Base-by-base conservation (phyloP, 2,797 vertebrate species). In the Selene dorsalis region DNA sequence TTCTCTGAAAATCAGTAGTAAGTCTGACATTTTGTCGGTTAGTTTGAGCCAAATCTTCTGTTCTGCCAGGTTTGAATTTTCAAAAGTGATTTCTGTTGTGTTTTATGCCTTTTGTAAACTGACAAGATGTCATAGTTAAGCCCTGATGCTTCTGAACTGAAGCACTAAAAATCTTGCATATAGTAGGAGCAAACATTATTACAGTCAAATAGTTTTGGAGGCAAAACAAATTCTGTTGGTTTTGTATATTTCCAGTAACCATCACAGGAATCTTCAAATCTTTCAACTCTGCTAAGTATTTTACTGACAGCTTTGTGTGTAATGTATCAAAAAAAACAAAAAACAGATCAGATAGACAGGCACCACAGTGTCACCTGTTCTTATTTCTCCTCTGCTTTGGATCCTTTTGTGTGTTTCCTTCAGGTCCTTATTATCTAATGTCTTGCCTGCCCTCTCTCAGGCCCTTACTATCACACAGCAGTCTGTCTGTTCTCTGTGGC, bases 401-500 rank as follows among this genome's bases (percentile, higher is more conserved):
- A n/a, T 16, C 50, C 18, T 41, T 56, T 28, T 14, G 13, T 32
- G 48, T 66, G 28, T 72, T 70, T 72, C 26, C 76, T 84, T 63
- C 52, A 70, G 24, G 14, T 80, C 48, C 26, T 73, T 64, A 62
- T 72, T 71, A 72, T 60, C 48, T 68, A 41, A 4, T 72, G 45
- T 60, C 48, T 55, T 57, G 38, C 4, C 14, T 26, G n/a, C 59
- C 59, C 47, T 77, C 55, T 65, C 74, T 52, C 45, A 30, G 69
- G 56, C 59, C 59, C 65, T 78, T 16, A 59, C 58, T n/a, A 52
- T 48, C 20, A 69, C 43, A 47, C 72, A 64, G 69, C 70, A 59
- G 65, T 72, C 69, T 65, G 41, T 80, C 75, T 69, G 20, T 24
- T 75, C 63, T 59, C 22, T 68, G 59, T 59, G 68, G 41, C 38